Conservation (phyloP, 2,113 vertebrate genomes). For the Plectropomus leopardus region DNA sequence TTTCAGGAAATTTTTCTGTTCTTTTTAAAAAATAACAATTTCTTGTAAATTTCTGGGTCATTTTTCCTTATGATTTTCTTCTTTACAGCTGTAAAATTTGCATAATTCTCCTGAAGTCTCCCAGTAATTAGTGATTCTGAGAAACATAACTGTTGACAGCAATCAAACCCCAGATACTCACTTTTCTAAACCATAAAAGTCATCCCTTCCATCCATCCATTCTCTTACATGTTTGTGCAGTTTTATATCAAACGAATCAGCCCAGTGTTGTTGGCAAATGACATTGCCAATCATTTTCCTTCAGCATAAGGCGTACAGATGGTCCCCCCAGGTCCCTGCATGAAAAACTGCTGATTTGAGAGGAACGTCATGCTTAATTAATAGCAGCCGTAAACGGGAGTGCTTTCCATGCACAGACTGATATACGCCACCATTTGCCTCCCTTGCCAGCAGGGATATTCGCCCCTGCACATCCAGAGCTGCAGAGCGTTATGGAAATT, state of each 20-base stretch:
- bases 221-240: slow-evolving; percentile 36
- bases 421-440: slow-evolving; percentile 73
- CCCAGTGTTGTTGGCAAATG: slow-evolving; percentile 64
- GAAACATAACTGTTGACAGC: not conserved
- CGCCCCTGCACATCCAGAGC: slow-evolving; percentile 57
- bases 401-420: slow-evolving; percentile 69
- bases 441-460: slow-evolving; percentile 67
- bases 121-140: slow-evolving; percentile 1
- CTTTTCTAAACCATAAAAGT: slow-evolving; percentile 14
- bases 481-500: slow-evolving; percentile 65
- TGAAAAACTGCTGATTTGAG: slow-evolving; percentile 85
- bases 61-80: too few species aligned
- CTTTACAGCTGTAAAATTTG: not conserved
- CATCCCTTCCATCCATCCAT: not conserved
- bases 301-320: slow-evolving; percentile 79
- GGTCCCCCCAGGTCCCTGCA: slow-evolving; percentile 75
- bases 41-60: too few species aligned
- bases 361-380: slow-evolving; percentile 84
- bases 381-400: slow-evolving; percentile 77
- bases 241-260: slow-evolving; percentile 45
- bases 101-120: not conserved
- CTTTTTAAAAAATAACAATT: too few species aligned
- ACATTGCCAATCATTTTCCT: slow-evolving; percentile 80
- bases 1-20: not conserved
- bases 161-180: slow-evolving; percentile 14